Percentiles rank a stretch among this genome's conserved stretches.
Evolutionary conservation across 1,140 invertebrate species (phyloP).

Genomic region (Drosophila ambigua): DNA sequence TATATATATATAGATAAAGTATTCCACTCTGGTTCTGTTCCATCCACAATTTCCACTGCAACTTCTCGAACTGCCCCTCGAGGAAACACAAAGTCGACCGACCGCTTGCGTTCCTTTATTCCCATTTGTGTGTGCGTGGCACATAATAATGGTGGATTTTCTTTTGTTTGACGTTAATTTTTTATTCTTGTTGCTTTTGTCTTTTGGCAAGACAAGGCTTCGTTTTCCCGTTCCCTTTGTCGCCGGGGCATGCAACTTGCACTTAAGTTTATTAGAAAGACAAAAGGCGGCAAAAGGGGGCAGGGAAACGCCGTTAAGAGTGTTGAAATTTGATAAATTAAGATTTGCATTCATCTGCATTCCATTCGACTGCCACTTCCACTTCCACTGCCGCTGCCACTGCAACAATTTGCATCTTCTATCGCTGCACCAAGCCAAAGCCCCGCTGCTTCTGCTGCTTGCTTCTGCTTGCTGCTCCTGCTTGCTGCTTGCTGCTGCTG

Average conservation of each 20-base stretch:
- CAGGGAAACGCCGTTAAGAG: conserved; percentile 10
- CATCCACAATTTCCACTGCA: neutral
- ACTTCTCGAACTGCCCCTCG: conserved; percentile 39
- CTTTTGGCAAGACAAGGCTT: conserved; percentile 52
- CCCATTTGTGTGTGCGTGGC: conserved; percentile 63
- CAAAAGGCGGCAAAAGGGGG: conserved; percentile 43
- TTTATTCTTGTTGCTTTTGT: conserved; percentile 66
- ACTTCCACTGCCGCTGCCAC: neutral
- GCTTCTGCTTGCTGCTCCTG: neutral
- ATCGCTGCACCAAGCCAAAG: neutral
- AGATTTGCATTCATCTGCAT: conserved; percentile 65
- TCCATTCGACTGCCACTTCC: conserved; percentile 48
- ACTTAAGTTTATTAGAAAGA: conserved; percentile 81
- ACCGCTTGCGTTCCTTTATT: neutral
- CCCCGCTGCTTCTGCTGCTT: neutral
- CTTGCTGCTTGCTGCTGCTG: conserved; percentile 3
- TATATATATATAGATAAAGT: no score
- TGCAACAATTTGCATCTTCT: conserved; percentile 17
- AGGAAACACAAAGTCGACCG: conserved; percentile 16
- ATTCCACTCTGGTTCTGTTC: neutral
- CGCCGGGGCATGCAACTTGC: conserved; percentile 56
- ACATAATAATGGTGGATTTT: conserved; percentile 83
- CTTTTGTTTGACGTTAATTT: conserved; percentile 82
- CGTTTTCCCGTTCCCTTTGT: conserved; percentile 24
- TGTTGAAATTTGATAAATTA: conserved; percentile 72